A percentile compares a stretch with the other conserved stretches of the same genome.
Evolutionary conservation across 1,140 invertebrate species (phyloP).

Genomic region (Heliconius nattereri): DNA sequence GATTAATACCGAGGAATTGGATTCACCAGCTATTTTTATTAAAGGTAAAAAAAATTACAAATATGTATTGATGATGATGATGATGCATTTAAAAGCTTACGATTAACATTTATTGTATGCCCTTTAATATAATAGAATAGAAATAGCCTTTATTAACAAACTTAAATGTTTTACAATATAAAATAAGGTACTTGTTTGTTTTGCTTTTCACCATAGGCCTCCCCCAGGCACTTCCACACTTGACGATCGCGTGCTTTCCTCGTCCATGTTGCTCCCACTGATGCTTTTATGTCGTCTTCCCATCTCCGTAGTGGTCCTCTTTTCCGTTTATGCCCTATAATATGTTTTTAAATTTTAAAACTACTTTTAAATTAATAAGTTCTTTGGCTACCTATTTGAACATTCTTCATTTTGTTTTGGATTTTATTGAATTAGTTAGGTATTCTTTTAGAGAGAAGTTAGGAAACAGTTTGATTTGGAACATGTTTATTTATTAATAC

Average conservation of each 20-base stretch:
- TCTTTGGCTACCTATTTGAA: background rate
- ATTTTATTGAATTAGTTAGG: background rate
- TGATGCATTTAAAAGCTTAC: background rate
- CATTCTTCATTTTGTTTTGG: background rate
- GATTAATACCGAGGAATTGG: conserved; percentile 80
- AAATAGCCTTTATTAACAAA: too few relatives aligned
- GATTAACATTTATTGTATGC: background rate
- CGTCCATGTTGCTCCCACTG: too few relatives aligned
- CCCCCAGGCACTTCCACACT: too few relatives aligned
- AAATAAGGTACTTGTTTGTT: too few relatives aligned
- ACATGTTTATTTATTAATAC: conserved; percentile 33
- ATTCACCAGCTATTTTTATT: conserved; percentile 87
- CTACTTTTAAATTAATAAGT: too few relatives aligned
- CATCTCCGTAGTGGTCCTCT: too few relatives aligned
- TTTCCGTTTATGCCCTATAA: too few relatives aligned
- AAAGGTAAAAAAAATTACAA: conserved; percentile 79
- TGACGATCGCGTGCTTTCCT: too few relatives aligned
- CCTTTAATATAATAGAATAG: too few relatives aligned
- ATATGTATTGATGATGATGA: background rate
- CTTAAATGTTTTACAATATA: too few relatives aligned
- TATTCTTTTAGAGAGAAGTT: background rate
- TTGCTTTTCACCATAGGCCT: too few relatives aligned
- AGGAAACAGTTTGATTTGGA: background rate
- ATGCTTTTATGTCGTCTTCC: too few relatives aligned
- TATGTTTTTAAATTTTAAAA: background rate